These are phyloP conservation scores for Pseudomyrmex sp. DNA, from an alignment of 1,140 invertebrate genomes.

Conservation along the genomic window DNA sequence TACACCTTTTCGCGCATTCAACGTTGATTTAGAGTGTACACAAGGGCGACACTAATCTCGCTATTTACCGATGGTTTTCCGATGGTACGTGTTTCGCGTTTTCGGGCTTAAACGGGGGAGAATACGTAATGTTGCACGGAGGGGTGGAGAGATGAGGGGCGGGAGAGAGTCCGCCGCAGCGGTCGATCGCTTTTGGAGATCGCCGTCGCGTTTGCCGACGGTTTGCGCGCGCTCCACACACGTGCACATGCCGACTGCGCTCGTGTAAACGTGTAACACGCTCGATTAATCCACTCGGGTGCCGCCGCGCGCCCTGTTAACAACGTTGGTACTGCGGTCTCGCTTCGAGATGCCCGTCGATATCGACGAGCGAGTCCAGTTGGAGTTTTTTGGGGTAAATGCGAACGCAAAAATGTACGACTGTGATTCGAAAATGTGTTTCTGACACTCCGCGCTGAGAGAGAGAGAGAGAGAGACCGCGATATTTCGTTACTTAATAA, in stretches of 20 bases:
- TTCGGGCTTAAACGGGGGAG: conserved; percentile 18
- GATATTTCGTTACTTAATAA: too few species aligned
- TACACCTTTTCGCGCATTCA: conserved; percentile 23
- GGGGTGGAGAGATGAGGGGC: neutral
- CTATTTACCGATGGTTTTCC: conserved; percentile 56
- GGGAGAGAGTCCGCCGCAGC: too few species aligned
- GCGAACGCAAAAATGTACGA: neutral
- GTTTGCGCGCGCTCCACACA: conserved; percentile 8
- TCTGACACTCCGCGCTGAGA: too few species aligned
- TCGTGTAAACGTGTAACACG: conserved; percentile 61
- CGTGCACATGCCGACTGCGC: conserved; percentile 45
- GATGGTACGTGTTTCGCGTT: conserved; percentile 46
- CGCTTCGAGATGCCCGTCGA: conserved; percentile 14
- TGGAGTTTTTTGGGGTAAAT: neutral
- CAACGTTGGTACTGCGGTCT: conserved; percentile 54
- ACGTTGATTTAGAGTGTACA: conserved; percentile 46
- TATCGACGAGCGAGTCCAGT: conserved; percentile 13
- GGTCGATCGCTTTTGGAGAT: conserved; percentile 45
- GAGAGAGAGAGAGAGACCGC: too few species aligned
- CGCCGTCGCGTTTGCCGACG: conserved; percentile 52
- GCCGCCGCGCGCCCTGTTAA: conserved; percentile 52
- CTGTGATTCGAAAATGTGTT: too few species aligned
- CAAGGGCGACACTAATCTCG: conserved; percentile 40
- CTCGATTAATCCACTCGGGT: conserved; percentile 61
- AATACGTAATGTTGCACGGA: conserved; percentile 34